Base-by-base conservation (phyloP, 35 echinoderm and acorn worm genomes). In the Acanthaster planci region DNA sequence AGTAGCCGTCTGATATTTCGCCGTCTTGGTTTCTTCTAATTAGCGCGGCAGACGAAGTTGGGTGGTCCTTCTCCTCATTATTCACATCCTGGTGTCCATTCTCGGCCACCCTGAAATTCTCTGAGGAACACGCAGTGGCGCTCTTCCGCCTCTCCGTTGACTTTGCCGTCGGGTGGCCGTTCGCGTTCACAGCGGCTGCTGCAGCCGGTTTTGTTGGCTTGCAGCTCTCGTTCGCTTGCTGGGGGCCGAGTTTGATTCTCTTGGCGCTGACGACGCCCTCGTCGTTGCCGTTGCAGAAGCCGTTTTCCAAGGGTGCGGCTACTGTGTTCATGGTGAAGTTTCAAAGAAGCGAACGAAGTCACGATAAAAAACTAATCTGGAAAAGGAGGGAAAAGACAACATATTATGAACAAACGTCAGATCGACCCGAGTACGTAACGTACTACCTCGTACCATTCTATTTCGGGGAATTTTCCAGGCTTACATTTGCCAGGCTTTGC, bases 21-120 rank as follows among this genome's bases (percentile, higher is more conserved):
- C 93, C 93, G 54, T 91, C 90, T 39, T 95, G 93, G 39, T 95
- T 95, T 76, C 51, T 85, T 31, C 52, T 89, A 57, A 51, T 8
- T 30, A 36, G 4, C 12, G 12, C 42, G 4, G 4, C 42, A 12
- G 42, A 47, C 42, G 42, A 4, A 12, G 42, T 47, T 6, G 42
- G 12, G 42, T 4, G 68, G 51, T 21, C 52, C 37, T 77, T 47
- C 39, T 84, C 35, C 52, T 38, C 53, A 85, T 81, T 22, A 18
- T 12, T 18, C 26, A 29, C 54, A 60, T 40, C 32, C 14, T 34
- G 51, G 30, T 83, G 53, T 1, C 37, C 37, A 8, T 79, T 51
- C 37, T 79, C 77, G 37, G 19, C 37, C 37, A 2, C 38, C 32
- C 14, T 32, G 10, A 36, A 8, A 35, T 21, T 40, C 10, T 83